phyloP scores from a whole-genome alignment of 2,888 invertebrate genomes.

The Cybosia mesomella region DNA sequence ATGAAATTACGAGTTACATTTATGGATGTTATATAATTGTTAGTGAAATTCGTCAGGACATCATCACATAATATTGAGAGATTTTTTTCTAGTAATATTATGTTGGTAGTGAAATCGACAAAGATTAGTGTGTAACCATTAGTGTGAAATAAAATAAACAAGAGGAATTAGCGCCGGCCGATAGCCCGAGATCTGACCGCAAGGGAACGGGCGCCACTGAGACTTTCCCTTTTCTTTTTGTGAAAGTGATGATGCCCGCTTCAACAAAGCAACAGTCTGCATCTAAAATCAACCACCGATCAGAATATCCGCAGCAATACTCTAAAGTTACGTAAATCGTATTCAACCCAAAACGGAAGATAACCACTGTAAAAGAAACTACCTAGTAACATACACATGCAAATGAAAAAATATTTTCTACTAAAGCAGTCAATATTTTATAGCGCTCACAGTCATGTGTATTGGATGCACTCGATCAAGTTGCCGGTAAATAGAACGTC shows the following conservation, averaged over 20 bases:
- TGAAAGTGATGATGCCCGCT: slow-evolving; percentile 84
- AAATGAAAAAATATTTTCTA: slow-evolving; percentile 43
- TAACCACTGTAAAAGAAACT: slow-evolving; percentile 24
- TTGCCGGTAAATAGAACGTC: slow-evolving; percentile 65
- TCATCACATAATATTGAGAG: slow-evolving; percentile 30
- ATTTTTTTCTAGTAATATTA: slow-evolving; percentile 45
- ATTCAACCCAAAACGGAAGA: slow-evolving; percentile 22
- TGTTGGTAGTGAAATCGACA: slow-evolving; percentile 64
- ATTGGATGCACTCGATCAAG: slow-evolving; percentile 58
- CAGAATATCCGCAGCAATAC: slow-evolving; percentile 54
- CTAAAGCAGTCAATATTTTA: slow-evolving; percentile 62
- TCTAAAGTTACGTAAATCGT: slow-evolving; percentile 43
- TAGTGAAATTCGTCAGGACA: slow-evolving; percentile 20
- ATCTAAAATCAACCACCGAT: slow-evolving; percentile 69
- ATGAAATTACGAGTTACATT: slow-evolving; percentile 36
- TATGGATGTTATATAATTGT: slow-evolving; percentile 58
- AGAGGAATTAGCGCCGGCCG: slow-evolving; percentile 79
- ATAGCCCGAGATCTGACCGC: slow-evolving; percentile 82
- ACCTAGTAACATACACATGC: slow-evolving; percentile 32
- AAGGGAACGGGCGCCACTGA: slow-evolving; percentile 81
- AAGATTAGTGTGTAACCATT: slow-evolving; percentile 66
- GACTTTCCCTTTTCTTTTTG: slow-evolving; percentile 85
- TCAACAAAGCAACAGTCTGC: slow-evolving; percentile 76
- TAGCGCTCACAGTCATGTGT: slow-evolving; percentile 57
- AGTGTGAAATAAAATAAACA: slow-evolving; percentile 78